Percentiles rank a stretch among this genome's conserved stretches.
phyloP scores from a whole-genome alignment of 2,113 vertebrate species.

The Perognathus longimembris region DNA sequence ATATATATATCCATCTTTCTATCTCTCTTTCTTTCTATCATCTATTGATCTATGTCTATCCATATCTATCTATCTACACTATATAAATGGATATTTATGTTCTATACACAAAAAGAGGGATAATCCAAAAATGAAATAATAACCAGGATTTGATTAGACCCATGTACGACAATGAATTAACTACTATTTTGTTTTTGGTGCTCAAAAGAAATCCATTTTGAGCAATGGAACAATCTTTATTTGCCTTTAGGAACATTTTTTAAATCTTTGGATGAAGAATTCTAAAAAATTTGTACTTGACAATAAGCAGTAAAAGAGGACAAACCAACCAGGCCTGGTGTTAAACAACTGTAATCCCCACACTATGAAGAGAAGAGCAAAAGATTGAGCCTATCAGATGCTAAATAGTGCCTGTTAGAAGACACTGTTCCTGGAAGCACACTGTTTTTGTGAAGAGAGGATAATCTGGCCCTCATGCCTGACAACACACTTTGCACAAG shows the following conservation, averaged over 20 bases:
- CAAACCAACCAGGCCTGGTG: not conserved
- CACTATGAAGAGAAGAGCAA: no score
- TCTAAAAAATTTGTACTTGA: not conserved
- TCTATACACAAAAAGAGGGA: rapidly evolving
- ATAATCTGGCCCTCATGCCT: rapidly evolving
- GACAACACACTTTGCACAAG: not conserved
- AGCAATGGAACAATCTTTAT: not conserved
- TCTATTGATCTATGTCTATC: no score
- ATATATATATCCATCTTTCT: not conserved
- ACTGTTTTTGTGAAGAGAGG: not conserved
- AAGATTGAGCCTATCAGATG: no score
- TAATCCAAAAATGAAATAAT: not conserved
- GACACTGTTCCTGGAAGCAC: not conserved
- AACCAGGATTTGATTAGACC: not conserved
- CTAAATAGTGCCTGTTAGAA: not conserved
- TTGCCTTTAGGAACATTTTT: not conserved
- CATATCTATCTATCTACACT: no score
- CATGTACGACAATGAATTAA: not conserved
- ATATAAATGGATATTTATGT: not conserved
- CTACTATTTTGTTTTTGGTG: not conserved
- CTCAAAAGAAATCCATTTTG: not conserved
- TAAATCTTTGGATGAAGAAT: not conserved
- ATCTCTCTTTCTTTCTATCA: no score
- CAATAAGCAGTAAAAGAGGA: not conserved
- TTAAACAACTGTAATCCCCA: no score